Evolutionary conservation across 2,797 vertebrate species (phyloP).

Genomic region (Melanogrammus aeglefinus): DNA sequence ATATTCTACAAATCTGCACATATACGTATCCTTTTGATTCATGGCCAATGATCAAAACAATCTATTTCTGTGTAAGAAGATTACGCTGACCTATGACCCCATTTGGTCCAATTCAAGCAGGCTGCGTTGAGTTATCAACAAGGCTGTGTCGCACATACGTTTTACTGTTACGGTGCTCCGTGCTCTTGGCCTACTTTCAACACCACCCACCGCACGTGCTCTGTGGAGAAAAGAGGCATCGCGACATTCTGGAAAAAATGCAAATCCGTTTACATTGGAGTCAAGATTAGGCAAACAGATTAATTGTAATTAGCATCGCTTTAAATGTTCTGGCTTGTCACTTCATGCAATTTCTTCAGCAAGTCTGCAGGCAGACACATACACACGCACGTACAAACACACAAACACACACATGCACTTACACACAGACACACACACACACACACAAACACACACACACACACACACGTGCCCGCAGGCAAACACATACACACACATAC

Average conservation of each 20-base stretch:
- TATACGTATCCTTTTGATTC: not conserved
- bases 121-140: conserved; percentile 51
- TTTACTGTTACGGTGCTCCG: conserved; percentile 1
- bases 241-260: not conserved
- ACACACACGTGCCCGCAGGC: not conserved
- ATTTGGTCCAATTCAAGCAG: conserved; percentile 50
- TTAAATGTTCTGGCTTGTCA: not conserved
- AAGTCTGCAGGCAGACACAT: not conserved
- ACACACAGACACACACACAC: not conserved
- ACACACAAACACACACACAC: no score
- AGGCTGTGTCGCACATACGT: conserved; percentile 44
- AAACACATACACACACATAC: not conserved
- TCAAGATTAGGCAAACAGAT: not conserved
- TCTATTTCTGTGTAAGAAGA: conserved; percentile 51
- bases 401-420: not conserved
- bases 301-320: conserved; percentile 4
- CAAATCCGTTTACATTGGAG: not conserved
- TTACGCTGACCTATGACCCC: conserved; percentile 55
- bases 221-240: conserved; percentile 14
- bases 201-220: conserved; percentile 25
- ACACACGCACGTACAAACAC: not conserved
- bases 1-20: not conserved
- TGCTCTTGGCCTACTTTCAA: conserved; percentile 26
- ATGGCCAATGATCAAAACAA: not conserved
- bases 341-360: conserved; percentile 6